Conservation (phyloP, 1,140 invertebrate genomes). For the Dendroctonus ponderosae region DNA sequence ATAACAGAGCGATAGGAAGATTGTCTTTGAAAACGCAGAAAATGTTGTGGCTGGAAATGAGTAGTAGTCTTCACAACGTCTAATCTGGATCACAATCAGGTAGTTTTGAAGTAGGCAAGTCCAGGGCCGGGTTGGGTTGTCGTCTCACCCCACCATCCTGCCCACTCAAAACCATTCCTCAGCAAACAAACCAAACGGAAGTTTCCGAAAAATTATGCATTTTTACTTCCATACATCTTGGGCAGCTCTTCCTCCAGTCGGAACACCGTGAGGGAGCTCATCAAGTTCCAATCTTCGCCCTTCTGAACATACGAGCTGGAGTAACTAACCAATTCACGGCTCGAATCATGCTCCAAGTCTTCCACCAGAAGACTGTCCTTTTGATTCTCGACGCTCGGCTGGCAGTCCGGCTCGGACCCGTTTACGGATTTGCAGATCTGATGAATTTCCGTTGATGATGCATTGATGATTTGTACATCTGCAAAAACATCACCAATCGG, state of each 20-base stretch:
- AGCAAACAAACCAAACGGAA: conserved; percentile 2
- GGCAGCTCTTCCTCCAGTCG: conserved; percentile 67
- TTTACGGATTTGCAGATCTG: conserved; percentile 62
- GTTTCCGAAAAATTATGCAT: not conserved
- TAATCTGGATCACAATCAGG: no score
- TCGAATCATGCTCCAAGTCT: conserved; percentile 70
- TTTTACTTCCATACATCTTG: conserved; percentile 57
- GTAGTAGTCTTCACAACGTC: no score
- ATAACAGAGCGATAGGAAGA: no score
- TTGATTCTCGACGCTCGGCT: conserved; percentile 69
- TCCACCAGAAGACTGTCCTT: conserved; percentile 67
- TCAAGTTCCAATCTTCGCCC: conserved; percentile 56
- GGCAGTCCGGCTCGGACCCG: conserved; percentile 60
- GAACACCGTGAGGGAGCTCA: conserved; percentile 63
- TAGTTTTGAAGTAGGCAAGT: no score
- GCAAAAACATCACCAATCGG: no score
- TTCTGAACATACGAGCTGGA: conserved; percentile 61
- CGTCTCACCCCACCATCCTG: no score
- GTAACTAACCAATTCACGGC: conserved; percentile 73
- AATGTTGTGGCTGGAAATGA: no score
- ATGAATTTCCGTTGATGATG: conserved; percentile 68
- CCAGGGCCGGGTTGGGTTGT: no score
- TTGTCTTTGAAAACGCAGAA: no score
- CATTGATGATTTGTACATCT: conserved; percentile 69
- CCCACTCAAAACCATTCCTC: no score